Conservation (phyloP, 2,113 vertebrate species). For the Oncorhynchus gorbuscha region DNA sequence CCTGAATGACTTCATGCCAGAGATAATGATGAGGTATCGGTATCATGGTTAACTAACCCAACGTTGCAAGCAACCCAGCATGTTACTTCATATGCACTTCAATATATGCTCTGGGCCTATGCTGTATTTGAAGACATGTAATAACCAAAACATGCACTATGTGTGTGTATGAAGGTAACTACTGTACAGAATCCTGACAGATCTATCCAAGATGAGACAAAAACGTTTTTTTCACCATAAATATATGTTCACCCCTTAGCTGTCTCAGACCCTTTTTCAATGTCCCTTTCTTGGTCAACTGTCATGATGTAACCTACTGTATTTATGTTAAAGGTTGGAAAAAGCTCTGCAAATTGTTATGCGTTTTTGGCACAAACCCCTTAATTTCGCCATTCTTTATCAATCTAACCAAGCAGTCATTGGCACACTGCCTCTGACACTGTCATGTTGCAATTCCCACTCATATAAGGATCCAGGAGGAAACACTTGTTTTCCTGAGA, state of each 20-base stretch:
- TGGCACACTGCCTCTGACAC: slow-evolving; percentile 4
- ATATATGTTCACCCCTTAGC: background rate
- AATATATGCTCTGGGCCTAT: background rate
- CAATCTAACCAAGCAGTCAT: background rate
- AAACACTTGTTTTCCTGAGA: background rate
- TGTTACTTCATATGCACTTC: background rate
- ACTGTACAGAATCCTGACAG: background rate
- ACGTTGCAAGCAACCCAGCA: too few relatives aligned
- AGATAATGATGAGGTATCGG: too few relatives aligned
- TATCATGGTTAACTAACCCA: too few relatives aligned
- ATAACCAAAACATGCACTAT: background rate
- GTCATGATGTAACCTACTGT: background rate
- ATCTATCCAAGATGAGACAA: slow-evolving; percentile 1
- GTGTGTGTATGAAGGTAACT: background rate
- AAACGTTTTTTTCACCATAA: background rate
- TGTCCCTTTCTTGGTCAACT: background rate
- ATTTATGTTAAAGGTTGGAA: slow-evolving; percentile 1
- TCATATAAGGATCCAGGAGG: slow-evolving; percentile 41
- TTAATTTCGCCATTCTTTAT: slow-evolving; percentile 44
- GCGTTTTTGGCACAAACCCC: slow-evolving; percentile 23
- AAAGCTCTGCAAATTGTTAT: slow-evolving; percentile 9
- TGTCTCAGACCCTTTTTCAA: background rate
- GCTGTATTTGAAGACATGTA: background rate
- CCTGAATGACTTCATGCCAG: too few relatives aligned
- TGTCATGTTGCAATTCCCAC: slow-evolving; percentile 50